Percentiles rank a stretch among this genome's conserved stretches.
Conservation (phyloP, 2,113 vertebrate genomes). For the Syngnathus scovelli region DNA sequence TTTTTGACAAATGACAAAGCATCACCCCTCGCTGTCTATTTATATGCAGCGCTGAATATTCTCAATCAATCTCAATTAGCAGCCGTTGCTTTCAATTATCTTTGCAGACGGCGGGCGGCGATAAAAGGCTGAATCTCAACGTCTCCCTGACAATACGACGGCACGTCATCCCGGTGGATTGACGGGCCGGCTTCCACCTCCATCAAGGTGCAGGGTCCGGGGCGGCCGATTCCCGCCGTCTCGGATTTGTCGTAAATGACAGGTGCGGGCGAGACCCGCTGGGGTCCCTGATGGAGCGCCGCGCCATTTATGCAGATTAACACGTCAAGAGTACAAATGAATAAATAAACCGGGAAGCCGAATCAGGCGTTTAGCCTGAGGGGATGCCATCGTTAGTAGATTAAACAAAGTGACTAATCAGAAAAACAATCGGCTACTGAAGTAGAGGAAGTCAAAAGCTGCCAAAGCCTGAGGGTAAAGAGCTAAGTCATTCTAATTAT, state of each 20-base stretch:
- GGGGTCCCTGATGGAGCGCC: slow-evolving; percentile 54
- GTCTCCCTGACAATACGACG: slow-evolving; percentile 27
- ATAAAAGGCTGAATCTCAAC: slow-evolving; percentile 46
- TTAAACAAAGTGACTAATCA: slow-evolving; percentile 73
- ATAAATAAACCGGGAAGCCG: slow-evolving; percentile 70
- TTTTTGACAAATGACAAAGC: not conserved
- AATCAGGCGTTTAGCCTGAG: slow-evolving; percentile 66
- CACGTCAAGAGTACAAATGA: slow-evolving; percentile 69
- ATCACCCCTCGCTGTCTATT: slow-evolving; percentile 1
- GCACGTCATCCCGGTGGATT: slow-evolving; percentile 35
- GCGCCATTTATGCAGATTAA: slow-evolving; percentile 70
- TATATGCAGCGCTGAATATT: not conserved
- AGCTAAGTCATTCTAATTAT: slow-evolving; percentile 72
- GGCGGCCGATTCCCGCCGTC: slow-evolving; percentile 45
- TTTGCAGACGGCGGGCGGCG: slow-evolving; percentile 21
- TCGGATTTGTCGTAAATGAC: slow-evolving; percentile 58
- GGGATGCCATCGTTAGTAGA: slow-evolving; percentile 65
- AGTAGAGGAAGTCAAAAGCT: slow-evolving; percentile 68
- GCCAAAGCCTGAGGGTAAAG: slow-evolving; percentile 61
- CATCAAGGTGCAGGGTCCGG: slow-evolving; percentile 37
- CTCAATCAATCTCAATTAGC: slow-evolving; percentile 48
- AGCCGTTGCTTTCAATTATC: slow-evolving; percentile 35
- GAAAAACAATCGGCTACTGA: slow-evolving; percentile 65
- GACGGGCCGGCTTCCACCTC: slow-evolving; percentile 44
- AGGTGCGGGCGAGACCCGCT: slow-evolving; percentile 43